Percentiles rank a stretch among this genome's conserved stretches.
These are phyloP conservation scores for Geotrypetes seraphini DNA, from an alignment of 2,797 vertebrate species.

Conservation along the genomic window DNA sequence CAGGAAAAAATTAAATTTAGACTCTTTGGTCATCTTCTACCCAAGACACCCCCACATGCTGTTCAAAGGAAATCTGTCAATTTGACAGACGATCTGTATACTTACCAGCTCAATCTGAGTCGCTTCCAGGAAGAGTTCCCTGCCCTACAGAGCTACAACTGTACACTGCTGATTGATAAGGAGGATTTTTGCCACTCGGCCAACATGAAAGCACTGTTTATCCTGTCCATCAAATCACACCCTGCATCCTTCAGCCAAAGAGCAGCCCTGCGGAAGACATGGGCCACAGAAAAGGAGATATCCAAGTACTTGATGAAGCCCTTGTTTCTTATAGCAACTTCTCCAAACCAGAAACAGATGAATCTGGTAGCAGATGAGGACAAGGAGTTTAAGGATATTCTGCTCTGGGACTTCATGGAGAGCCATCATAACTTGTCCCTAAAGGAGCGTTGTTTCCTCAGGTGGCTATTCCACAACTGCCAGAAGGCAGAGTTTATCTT, in stretches of 20 bases:
- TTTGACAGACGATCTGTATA: background rate
- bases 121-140: background rate
- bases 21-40: too few species aligned
- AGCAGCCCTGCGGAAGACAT: background rate
- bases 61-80: too few species aligned
- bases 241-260: too few species aligned
- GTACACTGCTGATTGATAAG: slow-evolving; percentile 16
- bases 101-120: background rate
- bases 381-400: background rate
- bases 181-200: background rate
- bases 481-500: too few species aligned
- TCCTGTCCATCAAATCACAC: slow-evolving; percentile 14
- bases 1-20: too few species aligned
- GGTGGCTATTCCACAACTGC: too few species aligned
- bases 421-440: background rate
- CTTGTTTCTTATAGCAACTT: too few species aligned
- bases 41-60: too few species aligned
- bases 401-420: background rate
- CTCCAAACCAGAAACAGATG: too few species aligned
- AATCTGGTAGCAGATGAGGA: too few species aligned
- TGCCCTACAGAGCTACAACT: slow-evolving; percentile 24
- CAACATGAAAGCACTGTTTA: slow-evolving; percentile 22
- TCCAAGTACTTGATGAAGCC: background rate
- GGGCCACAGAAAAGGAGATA: background rate
- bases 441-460: background rate